Evolutionary conservation across 2,888 invertebrate species (phyloP), one percentile per base, ranked within the genome.

Genomic region (Seladonia tumulorum): DNA sequence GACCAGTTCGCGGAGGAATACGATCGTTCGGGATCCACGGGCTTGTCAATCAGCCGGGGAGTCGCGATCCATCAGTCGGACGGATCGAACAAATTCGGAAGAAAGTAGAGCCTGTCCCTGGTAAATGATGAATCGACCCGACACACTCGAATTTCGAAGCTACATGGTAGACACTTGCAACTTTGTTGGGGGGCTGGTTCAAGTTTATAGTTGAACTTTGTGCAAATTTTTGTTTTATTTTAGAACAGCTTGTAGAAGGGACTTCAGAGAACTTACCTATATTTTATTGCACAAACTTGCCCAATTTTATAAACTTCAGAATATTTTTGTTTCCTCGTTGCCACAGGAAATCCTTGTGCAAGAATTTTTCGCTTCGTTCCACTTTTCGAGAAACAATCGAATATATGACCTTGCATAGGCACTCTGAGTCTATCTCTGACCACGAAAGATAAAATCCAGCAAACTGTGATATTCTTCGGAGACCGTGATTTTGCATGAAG

Each of bases 81-180:
- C 53, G 47, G 82, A 86, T 87, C 86, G 81, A 88, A 89, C 87
- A 86, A 90, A 90, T 90, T 90, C 85, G 78, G 74, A 89, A 90
- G 90, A 90, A 90, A 90, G 85, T 89, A 85, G 81, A 80, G 82
- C 45, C 88, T 90, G 89, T 90, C 90, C 57, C 66, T 35, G 73
- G 42, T 81, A 85, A 90, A 89, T 90, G 90, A 90, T 89, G 88
- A 89, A 90, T 90, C 82, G 86, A 78, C 66, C 39, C 18, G 66
- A 47, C 25, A 25, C 78, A 49, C 70, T 74, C 39, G 10, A 22
- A 68, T 68, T 22, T 68, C 10, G 5, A 12, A 10, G 39, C 29
- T 16, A 29, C 29, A 5, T 29, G 5, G n/a, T 14, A 60, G 60
- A 60, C 60, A 22, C n/a, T 63, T 12, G 63, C 63, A 29, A 63